Evolutionary conservation across 2,113 vertebrate genomes (phyloP).

Genomic region (Heloderma charlesbogerti): DNA sequence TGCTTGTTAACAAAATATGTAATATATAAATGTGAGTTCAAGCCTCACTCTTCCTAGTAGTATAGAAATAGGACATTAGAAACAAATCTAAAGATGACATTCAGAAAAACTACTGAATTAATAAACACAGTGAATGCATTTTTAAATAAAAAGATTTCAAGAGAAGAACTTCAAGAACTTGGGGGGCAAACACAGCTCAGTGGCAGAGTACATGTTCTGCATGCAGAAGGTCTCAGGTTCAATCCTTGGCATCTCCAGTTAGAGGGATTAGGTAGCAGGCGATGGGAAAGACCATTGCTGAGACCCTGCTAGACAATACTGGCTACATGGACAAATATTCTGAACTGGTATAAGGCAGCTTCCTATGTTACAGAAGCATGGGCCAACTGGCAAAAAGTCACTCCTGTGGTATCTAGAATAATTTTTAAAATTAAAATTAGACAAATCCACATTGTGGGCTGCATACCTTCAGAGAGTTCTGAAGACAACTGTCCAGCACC

Average conservation of each 20-base stretch:
- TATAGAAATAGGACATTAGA: conserved; percentile 21
- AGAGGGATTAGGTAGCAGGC: background rate
- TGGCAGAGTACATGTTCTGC: no score
- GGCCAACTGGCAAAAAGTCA: conserved; percentile 27
- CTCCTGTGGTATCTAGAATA: background rate
- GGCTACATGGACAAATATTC: background rate
- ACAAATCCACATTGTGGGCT: background rate
- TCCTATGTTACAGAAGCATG: conserved; percentile 1
- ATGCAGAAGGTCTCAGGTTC: background rate
- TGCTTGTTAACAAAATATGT: background rate
- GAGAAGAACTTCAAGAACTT: conserved; percentile 34
- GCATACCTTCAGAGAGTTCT: background rate
- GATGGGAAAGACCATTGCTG: background rate
- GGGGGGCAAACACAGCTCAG: background rate
- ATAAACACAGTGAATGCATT: conserved; percentile 10
- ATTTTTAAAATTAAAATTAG: conserved; percentile 5
- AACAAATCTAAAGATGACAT: conserved; percentile 3
- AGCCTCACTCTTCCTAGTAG: conserved; percentile 1
- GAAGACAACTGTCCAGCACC: background rate
- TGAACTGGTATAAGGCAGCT: background rate
- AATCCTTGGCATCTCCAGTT: background rate
- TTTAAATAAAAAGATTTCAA: conserved; percentile 21
- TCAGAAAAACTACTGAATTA: background rate
- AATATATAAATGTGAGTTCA: background rate
- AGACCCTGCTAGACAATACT: background rate